Percentiles rank a stretch among this genome's conserved stretches.
Conservation (phyloP, 2,113 vertebrate species). For the Neomonachus schauinslandi region DNA sequence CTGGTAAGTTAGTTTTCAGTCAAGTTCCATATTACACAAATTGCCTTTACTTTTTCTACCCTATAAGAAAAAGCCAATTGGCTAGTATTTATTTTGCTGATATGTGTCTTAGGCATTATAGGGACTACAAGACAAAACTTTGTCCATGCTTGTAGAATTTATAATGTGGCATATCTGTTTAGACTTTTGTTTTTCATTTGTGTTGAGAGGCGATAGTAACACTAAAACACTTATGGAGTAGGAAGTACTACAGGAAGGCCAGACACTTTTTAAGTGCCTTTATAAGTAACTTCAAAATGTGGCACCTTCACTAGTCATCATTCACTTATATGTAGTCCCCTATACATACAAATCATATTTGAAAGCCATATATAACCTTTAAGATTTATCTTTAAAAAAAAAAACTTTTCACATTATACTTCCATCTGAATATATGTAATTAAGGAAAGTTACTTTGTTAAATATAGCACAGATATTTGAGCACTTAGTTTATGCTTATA, state of each 20-base stretch:
- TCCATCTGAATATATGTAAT: neutral
- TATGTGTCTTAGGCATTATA: neutral
- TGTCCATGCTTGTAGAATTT: constrained; percentile 12
- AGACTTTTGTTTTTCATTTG: neutral
- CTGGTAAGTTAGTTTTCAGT: constrained; percentile 23
- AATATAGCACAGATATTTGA: neutral
- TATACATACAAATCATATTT: neutral
- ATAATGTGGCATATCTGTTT: neutral
- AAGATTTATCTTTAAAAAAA: constrained; percentile 13
- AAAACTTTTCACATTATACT: neutral
- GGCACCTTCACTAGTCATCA: neutral
- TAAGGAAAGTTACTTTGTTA: constrained; percentile 34
- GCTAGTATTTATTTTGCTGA: neutral
- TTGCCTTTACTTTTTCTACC: constrained; percentile 32
- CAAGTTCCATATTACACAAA: neutral
- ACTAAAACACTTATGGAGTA: neutral
- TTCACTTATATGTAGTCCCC: neutral
- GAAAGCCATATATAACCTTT: constrained; percentile 29
- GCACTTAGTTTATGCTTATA: neutral
- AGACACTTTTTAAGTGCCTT: neutral
- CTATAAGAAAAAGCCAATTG: neutral
- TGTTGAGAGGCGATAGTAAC: neutral
- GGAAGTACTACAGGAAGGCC: neutral
- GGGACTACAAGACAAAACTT: neutral
- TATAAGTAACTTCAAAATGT: constrained; percentile 1